Evolutionary conservation across 1,140 invertebrate genomes (phyloP).

Genomic region (Drosophila watanabei): DNA sequence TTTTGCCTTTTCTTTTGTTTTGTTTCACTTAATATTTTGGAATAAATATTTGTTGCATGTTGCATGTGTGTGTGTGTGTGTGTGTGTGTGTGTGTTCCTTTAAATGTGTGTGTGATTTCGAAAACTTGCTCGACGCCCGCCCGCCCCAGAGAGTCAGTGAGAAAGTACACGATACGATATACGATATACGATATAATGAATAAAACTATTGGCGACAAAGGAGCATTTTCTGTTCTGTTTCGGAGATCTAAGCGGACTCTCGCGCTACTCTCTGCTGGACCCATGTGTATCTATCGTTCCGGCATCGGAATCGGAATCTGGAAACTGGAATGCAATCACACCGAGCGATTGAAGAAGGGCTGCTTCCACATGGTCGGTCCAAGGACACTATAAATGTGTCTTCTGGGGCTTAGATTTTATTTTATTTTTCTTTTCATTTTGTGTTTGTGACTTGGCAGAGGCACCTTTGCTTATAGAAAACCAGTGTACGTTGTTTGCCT

Average conservation of each 20-base stretch:
- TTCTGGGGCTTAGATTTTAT: constrained; percentile 23
- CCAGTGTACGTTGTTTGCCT: constrained; percentile 51
- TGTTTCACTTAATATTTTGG: constrained; percentile 47
- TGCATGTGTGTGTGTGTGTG: constrained; percentile 19
- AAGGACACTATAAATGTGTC: background rate
- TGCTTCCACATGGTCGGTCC: constrained; percentile 4
- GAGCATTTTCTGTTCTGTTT: constrained; percentile 13
- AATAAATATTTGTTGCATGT: constrained; percentile 70
- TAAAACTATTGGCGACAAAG: constrained; percentile 37
- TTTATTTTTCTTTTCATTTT: constrained; percentile 22
- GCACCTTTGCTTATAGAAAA: constrained; percentile 55
- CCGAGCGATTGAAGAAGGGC: constrained; percentile 24
- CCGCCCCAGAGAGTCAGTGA: constrained; percentile 20
- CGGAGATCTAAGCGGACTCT: constrained; percentile 12
- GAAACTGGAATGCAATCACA: constrained; percentile 62
- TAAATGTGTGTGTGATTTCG: constrained; percentile 30
- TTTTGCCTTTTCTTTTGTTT: constrained; percentile 43
- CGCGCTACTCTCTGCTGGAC: constrained; percentile 14
- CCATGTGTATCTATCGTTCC: constrained; percentile 28
- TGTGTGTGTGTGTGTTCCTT: constrained; percentile 34
- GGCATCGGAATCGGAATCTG: constrained; percentile 35
- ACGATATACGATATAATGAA: constrained; percentile 35
- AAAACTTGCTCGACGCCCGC: constrained; percentile 19
- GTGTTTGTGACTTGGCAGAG: constrained; percentile 58
- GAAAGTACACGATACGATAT: constrained; percentile 5